Base-by-base conservation (phyloP, 2,113 vertebrate genomes). In the Connochaetes taurinus region DNA sequence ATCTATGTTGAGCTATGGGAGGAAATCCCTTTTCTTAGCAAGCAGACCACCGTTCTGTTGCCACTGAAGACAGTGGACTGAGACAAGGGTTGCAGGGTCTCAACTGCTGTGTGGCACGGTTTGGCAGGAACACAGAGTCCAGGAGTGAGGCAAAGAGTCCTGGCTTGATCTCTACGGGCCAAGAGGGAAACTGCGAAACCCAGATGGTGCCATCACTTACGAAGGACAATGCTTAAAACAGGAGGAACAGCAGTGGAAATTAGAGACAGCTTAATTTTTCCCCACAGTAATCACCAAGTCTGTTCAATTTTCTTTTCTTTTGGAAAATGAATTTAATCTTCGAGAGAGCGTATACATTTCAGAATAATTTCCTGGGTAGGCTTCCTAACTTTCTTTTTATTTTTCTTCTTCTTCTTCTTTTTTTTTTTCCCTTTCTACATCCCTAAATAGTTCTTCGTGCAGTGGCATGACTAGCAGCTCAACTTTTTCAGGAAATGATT, bases 401-500 rank as follows among this genome's bases (percentile, higher is more conserved):
- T 31, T 13, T 31, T 31, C 2, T 29, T 29, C 0, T 58, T 25
- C 9, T 57, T 57, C 21, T 55, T 58, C 10, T 58, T 31, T 3
- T 62, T 17, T 1, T 40, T 21, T 31, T 4, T 4, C 40, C 7
- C 86, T 85, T 86, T 47, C 52, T 76, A 94, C 47, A 94, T 87
- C 86, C 96, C 83, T 91, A 96, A 97, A 96, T 96, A 95, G 95
- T 96, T 84, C 96, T 93, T 80, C n/a, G 1, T 94, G 90, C n/a
- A 33, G 0, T 93, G 90, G 78, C 86, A 84, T 97, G 95, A 93
- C 91, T 93, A 94, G 95, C 36, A 16, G 87, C 94, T 97, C 9
- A 27, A 64, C 86, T 95, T 97, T 97, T 95, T 90, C 2, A 43
- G 94, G 82, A 95, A 97, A 96, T 97, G 91, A 98, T 97, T 97